Evolutionary conservation across 1,140 invertebrate species (phyloP), one percentile per base, ranked within the genome.

Genomic region (Littorina saxatilis): DNA sequence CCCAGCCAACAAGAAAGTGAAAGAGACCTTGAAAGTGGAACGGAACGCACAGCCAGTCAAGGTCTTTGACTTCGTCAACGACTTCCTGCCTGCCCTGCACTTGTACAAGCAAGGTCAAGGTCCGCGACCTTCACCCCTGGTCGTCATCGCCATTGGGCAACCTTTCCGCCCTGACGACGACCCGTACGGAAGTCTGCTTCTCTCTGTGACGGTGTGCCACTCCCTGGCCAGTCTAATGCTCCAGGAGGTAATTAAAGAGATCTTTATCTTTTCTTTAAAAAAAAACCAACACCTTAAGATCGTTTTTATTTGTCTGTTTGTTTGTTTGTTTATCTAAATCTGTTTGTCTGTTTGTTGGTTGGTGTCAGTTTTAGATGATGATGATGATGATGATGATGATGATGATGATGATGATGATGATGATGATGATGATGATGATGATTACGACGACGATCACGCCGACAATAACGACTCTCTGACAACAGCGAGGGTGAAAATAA

Each of bases 61-160:
- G 78, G 83, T 88, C 47, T 88, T 87, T 80, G 84, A 87, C 52
- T 78, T 63, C 76, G 78, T 80, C 43, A 23, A 74, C 4, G 58
- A 83, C n/a, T 88, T 88, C 78, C 76, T 80, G 35, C 83, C 83
- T 1, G 85, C 82, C 29, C 43, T 87, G 15, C 40, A 81, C 15
- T 52, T 52, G 37, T 87, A 83, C 66, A 11, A 78, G 0, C 47
- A 37, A 37, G 82, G 80, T 15, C 35, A 74, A 40, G 84, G 84
- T 0, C 84, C 85, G 50, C 78, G 61, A 47, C 87, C 87, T 7
- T 85, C 80, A 15, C 63, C 84, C 2, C 81, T 84, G 50, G 81
- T 88, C 27, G 32, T 83, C 23, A 52, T 88, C 11, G 80, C 82
- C 27, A 86, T 88, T 77, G 87, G 87, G 17, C 85, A 87, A 63